phyloP scores from a whole-genome alignment of 2,888 invertebrate genomes.

The Teleogryllus oceanicus region DNA sequence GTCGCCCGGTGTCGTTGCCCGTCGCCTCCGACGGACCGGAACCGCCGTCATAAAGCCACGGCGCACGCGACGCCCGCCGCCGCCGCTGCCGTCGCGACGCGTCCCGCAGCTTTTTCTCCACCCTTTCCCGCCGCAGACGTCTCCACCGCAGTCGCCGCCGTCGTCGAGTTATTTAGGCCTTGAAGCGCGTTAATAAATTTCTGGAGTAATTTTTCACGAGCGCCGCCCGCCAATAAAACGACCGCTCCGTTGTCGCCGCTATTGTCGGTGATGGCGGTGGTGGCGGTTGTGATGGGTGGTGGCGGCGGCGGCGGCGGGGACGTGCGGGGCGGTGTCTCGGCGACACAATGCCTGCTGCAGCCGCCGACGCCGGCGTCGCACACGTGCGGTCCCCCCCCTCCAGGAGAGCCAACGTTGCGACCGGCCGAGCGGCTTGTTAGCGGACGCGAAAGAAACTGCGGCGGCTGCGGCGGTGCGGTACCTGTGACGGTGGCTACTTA shows the following conservation, averaged over 20 bases:
- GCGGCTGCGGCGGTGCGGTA: too few relatives aligned
- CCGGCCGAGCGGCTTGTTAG: too few relatives aligned
- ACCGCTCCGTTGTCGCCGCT: not conserved
- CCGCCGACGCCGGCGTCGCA: too few relatives aligned
- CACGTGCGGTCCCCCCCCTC: too few relatives aligned
- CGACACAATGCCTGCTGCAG: too few relatives aligned
- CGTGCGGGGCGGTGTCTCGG: too few relatives aligned
- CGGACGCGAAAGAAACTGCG: too few relatives aligned
- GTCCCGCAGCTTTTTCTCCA: not conserved
- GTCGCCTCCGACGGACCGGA: not conserved
- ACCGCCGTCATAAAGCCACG: constrained; percentile 8
- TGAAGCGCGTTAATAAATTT: constrained; percentile 7
- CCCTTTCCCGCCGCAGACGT: not conserved
- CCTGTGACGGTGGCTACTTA: too few relatives aligned
- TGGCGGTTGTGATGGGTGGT: too few relatives aligned
- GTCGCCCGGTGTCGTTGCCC: not conserved
- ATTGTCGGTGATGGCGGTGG: not conserved
- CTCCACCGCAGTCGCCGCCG: not conserved
- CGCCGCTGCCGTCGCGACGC: not conserved
- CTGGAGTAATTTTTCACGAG: constrained; percentile 18
- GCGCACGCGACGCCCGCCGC: not conserved
- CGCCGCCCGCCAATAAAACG: not conserved
- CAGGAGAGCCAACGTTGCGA: too few relatives aligned
- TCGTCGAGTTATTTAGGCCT: constrained; percentile 4
- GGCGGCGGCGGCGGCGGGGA: too few relatives aligned